Percentiles rank a stretch among this genome's conserved stretches.
Evolutionary conservation across 2,797 vertebrate species (phyloP).

Genomic region (Chrosomus eos): DNA sequence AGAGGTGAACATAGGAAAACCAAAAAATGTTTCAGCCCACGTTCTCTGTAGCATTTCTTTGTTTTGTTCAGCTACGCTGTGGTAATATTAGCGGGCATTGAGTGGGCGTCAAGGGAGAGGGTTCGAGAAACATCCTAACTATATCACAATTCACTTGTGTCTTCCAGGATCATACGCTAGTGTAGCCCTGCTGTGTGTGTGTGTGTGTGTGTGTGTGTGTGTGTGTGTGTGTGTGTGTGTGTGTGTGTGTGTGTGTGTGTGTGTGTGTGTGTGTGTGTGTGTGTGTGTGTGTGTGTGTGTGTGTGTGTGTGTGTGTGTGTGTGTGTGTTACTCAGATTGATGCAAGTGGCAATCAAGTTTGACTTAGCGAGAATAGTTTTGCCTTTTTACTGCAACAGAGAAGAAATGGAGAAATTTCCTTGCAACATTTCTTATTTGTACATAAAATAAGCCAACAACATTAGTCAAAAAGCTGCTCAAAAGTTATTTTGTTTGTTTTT

Average conservation of each 20-base stretch:
- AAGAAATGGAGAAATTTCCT: slow-evolving; percentile 40
- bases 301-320: slow-evolving; percentile 46
- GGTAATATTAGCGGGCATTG: slow-evolving; percentile 62
- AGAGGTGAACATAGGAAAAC: slow-evolving; percentile 75
- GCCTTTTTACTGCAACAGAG: slow-evolving; percentile 59
- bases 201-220: slow-evolving; percentile 46
- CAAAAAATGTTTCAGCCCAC: slow-evolving; percentile 72
- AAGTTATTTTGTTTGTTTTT: slow-evolving; percentile 43
- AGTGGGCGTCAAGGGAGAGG: slow-evolving; percentile 43
- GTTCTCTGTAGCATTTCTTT: slow-evolving; percentile 68
- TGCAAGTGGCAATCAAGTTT: slow-evolving; percentile 67
- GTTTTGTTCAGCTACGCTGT: slow-evolving; percentile 61
- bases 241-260: slow-evolving; percentile 37
- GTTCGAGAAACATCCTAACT: slow-evolving; percentile 65
- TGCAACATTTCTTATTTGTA: slow-evolving; percentile 17
- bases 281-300: slow-evolving; percentile 36
- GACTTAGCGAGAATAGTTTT: slow-evolving; percentile 66
- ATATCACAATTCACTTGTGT: slow-evolving; percentile 81
- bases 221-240: slow-evolving; percentile 32
- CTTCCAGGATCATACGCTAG: slow-evolving; percentile 79
- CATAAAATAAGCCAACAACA: slow-evolving; percentile 35
- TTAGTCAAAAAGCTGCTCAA: slow-evolving; percentile 28
- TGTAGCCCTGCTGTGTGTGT: slow-evolving; percentile 40
- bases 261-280: slow-evolving; percentile 46
- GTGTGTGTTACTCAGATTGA: slow-evolving; percentile 56